Percentiles rank a stretch among this genome's conserved stretches.
Evolutionary conservation across 2,888 invertebrate genomes (phyloP).

Genomic region (Morinoia aosen): DNA sequence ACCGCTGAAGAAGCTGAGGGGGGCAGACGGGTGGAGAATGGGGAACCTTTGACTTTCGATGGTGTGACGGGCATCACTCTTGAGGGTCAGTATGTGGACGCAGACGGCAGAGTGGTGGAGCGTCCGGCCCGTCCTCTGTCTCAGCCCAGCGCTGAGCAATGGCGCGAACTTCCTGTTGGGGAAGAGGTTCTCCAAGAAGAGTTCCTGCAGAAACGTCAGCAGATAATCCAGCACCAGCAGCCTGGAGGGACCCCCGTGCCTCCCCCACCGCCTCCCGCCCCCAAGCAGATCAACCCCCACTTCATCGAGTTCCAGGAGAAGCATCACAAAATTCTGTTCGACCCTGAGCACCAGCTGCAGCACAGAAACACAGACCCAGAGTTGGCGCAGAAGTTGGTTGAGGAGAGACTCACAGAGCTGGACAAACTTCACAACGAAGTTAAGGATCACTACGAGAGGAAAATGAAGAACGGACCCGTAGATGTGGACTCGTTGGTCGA

Average conservation of each 20-base stretch:
- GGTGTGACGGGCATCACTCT: background rate
- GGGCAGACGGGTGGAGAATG: background rate
- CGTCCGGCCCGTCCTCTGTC: conserved; percentile 51
- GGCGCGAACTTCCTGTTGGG: conserved; percentile 27
- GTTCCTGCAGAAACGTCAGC: conserved; percentile 16
- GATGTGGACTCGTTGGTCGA: conserved; percentile 43
- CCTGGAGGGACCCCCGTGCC: background rate
- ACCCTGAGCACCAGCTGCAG: conserved; percentile 42
- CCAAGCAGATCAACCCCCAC: conserved; percentile 24
- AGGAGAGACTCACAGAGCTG: conserved; percentile 49
- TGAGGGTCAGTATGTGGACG: conserved; percentile 24
- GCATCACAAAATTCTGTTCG: conserved; percentile 50
- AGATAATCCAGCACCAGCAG: conserved; percentile 35
- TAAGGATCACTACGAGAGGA: conserved; percentile 50
- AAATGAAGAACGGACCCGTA: conserved; percentile 39
- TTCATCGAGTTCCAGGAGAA: conserved; percentile 55
- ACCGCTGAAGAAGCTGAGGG: conserved; percentile 34
- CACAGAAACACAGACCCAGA: conserved; percentile 48
- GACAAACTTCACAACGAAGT: conserved; percentile 54
- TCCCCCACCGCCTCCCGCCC: background rate
- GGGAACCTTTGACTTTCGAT: background rate
- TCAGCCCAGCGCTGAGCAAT: conserved; percentile 43
- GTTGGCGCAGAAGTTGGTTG: conserved; percentile 38
- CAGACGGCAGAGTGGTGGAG: conserved; percentile 4
- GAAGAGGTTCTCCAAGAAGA: background rate